phyloP scores from a whole-genome alignment of 1,140 invertebrate genomes.

The Ceratitis capitata region DNA sequence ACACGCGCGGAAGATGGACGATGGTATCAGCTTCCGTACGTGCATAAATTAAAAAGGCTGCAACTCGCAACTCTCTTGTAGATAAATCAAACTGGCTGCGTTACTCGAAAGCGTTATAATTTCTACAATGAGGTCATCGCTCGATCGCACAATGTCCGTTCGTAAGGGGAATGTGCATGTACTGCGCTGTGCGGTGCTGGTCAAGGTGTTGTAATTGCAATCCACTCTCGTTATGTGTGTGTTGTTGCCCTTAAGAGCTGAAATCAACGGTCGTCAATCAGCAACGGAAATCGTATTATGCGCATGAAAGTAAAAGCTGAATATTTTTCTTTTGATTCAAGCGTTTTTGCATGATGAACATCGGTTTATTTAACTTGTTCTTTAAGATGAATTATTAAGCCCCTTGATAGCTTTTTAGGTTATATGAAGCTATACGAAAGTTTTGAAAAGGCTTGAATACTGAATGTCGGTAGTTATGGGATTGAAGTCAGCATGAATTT shows the following conservation, averaged over 20 bases:
- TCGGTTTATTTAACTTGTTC: too few species aligned
- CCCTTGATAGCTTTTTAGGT: too few species aligned
- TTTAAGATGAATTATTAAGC: too few species aligned
- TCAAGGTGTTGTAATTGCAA: background rate
- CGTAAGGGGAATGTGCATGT: background rate
- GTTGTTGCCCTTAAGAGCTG: background rate
- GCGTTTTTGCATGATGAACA: too few species aligned
- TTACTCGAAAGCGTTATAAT: conserved; percentile 13
- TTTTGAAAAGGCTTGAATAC: too few species aligned
- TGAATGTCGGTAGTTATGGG: too few species aligned
- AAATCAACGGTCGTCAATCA: background rate
- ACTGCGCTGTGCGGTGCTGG: background rate
- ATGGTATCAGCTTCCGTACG: background rate
- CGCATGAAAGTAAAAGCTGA: background rate
- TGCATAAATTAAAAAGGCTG: background rate
- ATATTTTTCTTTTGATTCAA: background rate
- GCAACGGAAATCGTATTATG: background rate
- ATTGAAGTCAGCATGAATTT: too few species aligned
- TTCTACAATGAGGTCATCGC: conserved; percentile 25
- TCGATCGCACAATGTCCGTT: background rate
- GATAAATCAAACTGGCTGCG: conserved; percentile 11
- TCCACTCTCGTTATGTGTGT: background rate
- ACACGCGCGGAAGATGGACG: too few species aligned
- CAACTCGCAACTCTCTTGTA: background rate
- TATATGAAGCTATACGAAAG: too few species aligned